Conservation (phyloP, 2,888 invertebrate species). For the Pardosa pseudoannulata region DNA sequence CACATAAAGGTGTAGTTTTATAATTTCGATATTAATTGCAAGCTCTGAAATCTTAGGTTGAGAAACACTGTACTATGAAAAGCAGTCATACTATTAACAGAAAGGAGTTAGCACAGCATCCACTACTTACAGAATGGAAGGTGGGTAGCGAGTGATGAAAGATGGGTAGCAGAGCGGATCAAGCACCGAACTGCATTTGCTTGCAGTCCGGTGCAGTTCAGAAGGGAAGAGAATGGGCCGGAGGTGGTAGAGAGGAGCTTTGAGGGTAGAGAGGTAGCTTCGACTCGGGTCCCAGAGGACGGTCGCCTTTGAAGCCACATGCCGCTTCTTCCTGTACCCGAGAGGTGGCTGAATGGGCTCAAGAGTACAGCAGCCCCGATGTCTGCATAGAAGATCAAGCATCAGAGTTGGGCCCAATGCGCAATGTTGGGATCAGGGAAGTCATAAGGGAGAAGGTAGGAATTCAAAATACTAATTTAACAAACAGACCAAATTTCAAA, state of each 20-base stretch:
- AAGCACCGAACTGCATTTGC: conserved; percentile 42
- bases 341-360: conserved; percentile 51
- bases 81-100: conserved; percentile 1
- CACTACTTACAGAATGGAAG: conserved; percentile 69
- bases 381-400: conserved; percentile 53
- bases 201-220: conserved; percentile 31
- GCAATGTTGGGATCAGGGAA: too few relatives aligned
- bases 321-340: conserved; percentile 41
- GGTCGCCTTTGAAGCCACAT: conserved; percentile 38
- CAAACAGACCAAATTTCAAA: too few relatives aligned
- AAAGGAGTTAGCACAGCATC: conserved; percentile 28
- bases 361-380: conserved; percentile 59
- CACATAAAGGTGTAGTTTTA: too few relatives aligned
- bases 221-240: conserved; percentile 65
- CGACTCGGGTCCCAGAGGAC: conserved; percentile 64
- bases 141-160: conserved; percentile 66
- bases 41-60: background rate
- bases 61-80: background rate
- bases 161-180: conserved; percentile 70
- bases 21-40: too few relatives aligned
- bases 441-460: too few relatives aligned
- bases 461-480: too few relatives aligned
- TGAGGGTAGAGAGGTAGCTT: conserved; percentile 54
- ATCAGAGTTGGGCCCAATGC: background rate
- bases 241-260: conserved; percentile 65